These are phyloP conservation scores for Parus major DNA, from an alignment of 2,113 vertebrate genomes.

Conservation along the genomic window DNA sequence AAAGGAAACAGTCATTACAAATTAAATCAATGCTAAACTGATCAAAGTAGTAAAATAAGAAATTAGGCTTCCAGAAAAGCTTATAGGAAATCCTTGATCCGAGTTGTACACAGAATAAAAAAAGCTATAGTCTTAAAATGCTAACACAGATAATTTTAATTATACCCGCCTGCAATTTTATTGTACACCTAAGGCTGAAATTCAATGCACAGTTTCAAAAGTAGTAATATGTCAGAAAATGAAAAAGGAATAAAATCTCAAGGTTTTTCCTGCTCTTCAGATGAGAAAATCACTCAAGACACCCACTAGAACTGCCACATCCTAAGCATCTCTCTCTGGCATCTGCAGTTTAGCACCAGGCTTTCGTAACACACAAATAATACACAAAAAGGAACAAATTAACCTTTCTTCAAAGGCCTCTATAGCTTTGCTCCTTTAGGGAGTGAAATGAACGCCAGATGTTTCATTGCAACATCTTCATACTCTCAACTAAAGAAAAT, in stretches of 20 bases:
- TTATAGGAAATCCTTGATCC: not conserved
- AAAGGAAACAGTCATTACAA: not conserved
- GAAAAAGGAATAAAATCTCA: not conserved
- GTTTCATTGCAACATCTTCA: slow-evolving; percentile 67
- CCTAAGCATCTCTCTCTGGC: not conserved
- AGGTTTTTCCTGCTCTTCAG: not conserved
- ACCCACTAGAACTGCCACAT: not conserved
- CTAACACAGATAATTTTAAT: not conserved
- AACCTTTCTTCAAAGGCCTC: slow-evolving; percentile 70
- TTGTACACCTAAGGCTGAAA: not conserved
- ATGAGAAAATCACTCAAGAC: not conserved
- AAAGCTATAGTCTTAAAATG: not conserved
- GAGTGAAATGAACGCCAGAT: slow-evolving; percentile 76
- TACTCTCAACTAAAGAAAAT: slow-evolving; percentile 18
- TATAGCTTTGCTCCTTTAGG: slow-evolving; percentile 40
- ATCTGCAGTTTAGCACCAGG: not conserved
- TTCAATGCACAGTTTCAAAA: not conserved
- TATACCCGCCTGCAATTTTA: not conserved
- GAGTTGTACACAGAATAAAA: not conserved
- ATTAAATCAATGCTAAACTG: slow-evolving; percentile 8
- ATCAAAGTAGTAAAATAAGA: slow-evolving; percentile 25
- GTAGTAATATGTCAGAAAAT: not conserved
- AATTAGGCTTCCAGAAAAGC: not conserved
- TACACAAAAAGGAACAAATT: slow-evolving; percentile 68
- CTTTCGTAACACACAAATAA: not conserved